Evolutionary conservation across 1,140 invertebrate species (phyloP).

Genomic region (Vollenhovia emeryi): DNA sequence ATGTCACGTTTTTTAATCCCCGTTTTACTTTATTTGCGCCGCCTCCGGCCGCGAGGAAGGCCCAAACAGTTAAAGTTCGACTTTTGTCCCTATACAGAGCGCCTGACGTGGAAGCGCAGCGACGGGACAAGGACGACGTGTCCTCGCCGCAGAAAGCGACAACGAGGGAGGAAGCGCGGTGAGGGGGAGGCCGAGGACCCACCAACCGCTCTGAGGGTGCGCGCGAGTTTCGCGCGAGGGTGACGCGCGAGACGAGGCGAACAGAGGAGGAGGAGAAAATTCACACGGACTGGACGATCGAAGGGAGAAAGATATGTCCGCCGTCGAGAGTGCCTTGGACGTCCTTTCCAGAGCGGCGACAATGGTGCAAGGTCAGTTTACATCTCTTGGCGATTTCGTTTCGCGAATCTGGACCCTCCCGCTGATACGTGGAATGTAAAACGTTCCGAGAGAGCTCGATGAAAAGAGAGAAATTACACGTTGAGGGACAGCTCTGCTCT

Average conservation of each 20-base stretch:
- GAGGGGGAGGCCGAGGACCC: neutral
- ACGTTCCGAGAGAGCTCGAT: neutral
- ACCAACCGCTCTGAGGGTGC: neutral
- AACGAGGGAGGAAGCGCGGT: neutral
- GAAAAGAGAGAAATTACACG: neutral
- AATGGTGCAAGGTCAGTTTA: slow-evolving; percentile 92
- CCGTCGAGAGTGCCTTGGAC: slow-evolving; percentile 93
- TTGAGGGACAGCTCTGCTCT: neutral
- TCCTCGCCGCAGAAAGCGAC: neutral
- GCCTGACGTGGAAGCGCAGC: slow-evolving; percentile 26
- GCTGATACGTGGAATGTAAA: neutral
- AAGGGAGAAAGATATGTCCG: slow-evolving; percentile 80
- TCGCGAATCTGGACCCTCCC: neutral
- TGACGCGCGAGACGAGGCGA: neutral
- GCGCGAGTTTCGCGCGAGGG: neutral
- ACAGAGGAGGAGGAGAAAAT: neutral
- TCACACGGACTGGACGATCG: slow-evolving; percentile 27
- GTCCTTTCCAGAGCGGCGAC: slow-evolving; percentile 95
- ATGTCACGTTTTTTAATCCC: slow-evolving; percentile 86
- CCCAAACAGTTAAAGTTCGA: slow-evolving; percentile 74
- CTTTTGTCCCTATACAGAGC: slow-evolving; percentile 65
- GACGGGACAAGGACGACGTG: slow-evolving; percentile 23
- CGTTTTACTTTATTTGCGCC: slow-evolving; percentile 83
- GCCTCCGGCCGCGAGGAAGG: slow-evolving; percentile 69
- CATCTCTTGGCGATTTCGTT: neutral